Conservation (phyloP, 2,797 vertebrate species). For the Zalophus californianus region DNA sequence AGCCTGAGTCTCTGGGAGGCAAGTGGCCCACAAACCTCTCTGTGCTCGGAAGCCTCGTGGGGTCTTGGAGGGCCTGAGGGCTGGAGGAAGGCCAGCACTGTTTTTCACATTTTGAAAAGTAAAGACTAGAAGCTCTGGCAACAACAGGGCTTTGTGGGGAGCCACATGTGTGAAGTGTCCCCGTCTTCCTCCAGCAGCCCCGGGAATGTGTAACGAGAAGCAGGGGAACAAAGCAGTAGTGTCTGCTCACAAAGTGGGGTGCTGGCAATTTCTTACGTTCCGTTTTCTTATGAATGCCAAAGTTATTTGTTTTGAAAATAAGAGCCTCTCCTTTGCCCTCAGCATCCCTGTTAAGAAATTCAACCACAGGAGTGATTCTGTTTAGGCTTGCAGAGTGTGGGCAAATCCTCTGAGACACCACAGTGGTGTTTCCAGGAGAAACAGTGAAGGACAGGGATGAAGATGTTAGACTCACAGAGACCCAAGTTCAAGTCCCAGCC, state of each 20-base stretch:
- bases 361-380: slow-evolving; percentile 20
- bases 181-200: background rate
- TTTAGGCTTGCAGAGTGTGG: background rate
- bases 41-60: background rate
- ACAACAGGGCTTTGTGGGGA: background rate
- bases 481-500: background rate
- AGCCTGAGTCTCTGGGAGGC: background rate
- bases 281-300: background rate
- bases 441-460: accelerated
- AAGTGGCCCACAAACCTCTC: background rate
- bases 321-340: slow-evolving; percentile 60
- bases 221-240: background rate
- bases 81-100: background rate
- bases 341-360: slow-evolving; percentile 27
- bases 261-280: background rate
- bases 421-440: background rate
- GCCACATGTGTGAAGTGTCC: background rate
- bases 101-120: slow-evolving; percentile 28
- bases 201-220: accelerated
- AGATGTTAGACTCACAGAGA: background rate
- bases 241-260: background rate
- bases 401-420: background rate
- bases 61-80: background rate
- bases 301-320: slow-evolving; percentile 66
- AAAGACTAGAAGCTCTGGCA: slow-evolving; percentile 22